These are phyloP conservation scores for Aphaenogaster ashmeadi DNA, from an alignment of 1,140 invertebrate genomes.

Conservation along the genomic window DNA sequence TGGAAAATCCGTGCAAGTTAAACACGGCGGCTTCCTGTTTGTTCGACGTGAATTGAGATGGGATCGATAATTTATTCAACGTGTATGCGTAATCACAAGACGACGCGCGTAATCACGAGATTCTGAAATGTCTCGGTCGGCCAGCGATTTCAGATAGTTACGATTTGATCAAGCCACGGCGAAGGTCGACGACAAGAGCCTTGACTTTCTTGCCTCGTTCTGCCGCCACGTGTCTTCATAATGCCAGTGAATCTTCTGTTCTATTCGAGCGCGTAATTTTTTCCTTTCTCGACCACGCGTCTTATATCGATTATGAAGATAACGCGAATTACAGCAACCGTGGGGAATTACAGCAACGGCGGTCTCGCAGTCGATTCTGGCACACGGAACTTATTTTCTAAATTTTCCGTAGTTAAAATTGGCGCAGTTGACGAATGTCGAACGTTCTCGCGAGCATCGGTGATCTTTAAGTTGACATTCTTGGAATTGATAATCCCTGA, in stretches of 20 bases:
- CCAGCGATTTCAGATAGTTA: conserved; percentile 50
- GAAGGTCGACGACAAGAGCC: conserved; percentile 39
- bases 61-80: conserved; percentile 22
- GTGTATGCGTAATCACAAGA: neutral
- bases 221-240: conserved; percentile 14
- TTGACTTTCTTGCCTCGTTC: conserved; percentile 36
- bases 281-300: conserved; percentile 2
- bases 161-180: conserved; percentile 38
- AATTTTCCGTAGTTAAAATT: conserved; percentile 43
- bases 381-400: neutral
- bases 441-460: neutral
- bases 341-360: neutral
- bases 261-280: neutral
- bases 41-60: neutral
- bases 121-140: neutral
- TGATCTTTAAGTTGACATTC: neutral
- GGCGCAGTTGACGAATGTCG: neutral
- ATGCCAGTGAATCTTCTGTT: conserved; percentile 14
- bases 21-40: conserved; percentile 23
- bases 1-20: neutral
- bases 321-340: conserved; percentile 10
- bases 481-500: neutral
- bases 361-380: neutral
- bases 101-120: neutral
- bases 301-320: neutral